Conservation (phyloP, 2,888 invertebrate species). For the Tiliacea citrago region DNA sequence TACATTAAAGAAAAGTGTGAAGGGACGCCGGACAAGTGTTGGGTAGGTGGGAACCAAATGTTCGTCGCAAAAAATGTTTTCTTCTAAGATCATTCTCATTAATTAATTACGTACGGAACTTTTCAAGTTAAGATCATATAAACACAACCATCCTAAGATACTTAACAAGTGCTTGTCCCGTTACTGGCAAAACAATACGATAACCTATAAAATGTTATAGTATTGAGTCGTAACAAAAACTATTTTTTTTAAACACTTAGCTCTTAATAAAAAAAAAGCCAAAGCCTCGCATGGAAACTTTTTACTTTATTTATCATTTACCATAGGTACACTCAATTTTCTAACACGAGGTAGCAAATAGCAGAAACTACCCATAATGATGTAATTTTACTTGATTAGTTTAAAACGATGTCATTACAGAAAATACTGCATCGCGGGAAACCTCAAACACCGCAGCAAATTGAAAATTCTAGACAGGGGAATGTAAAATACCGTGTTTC, state of each 20-base stretch:
- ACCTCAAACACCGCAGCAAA: conserved; percentile 34
- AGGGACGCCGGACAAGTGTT: neutral
- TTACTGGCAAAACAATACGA: neutral
- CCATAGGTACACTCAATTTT: conserved; percentile 21
- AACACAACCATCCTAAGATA: neutral
- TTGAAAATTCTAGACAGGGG: conserved; percentile 38
- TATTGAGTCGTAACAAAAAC: neutral
- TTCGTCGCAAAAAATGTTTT: neutral
- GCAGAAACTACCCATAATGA: conserved; percentile 18
- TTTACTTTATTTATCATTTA: conserved; percentile 51
- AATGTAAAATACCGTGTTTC: conserved; percentile 3
- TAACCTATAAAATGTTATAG: neutral
- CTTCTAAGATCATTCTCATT: neutral
- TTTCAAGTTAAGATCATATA: neutral
- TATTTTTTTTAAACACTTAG: too few relatives aligned
- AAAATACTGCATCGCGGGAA: conserved; percentile 30
- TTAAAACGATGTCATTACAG: conserved; percentile 43
- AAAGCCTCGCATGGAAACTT: conserved; percentile 30
- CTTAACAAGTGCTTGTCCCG: neutral
- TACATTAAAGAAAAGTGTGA: neutral
- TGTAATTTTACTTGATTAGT: conserved; percentile 29
- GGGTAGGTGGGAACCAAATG: neutral
- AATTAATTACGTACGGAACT: neutral
- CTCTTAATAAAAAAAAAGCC: too few relatives aligned
- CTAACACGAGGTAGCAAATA: conserved; percentile 5